Evolutionary conservation across 2,797 vertebrate genomes (phyloP), one percentile per base, ranked within the genome.

Genomic region (Acanthurus tractus): DNA sequence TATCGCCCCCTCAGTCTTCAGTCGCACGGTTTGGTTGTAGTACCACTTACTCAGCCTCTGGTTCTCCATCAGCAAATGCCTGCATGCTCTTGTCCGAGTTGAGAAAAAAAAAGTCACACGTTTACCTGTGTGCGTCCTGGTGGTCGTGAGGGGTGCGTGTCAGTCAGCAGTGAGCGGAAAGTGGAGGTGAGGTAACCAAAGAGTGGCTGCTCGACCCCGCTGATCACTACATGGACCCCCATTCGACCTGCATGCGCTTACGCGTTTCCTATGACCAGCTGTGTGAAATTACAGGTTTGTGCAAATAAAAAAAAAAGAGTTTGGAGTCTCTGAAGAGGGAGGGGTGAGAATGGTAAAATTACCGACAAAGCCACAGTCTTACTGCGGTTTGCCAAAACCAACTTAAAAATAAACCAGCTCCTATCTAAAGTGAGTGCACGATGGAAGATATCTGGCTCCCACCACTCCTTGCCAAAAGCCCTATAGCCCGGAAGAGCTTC

Each of bases 51-150:
- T 78, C 93, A 93, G 71, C 57, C 38, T 92, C 93, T 95, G 74
- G 45, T 88, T 72, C 78, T 93, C 95, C 92, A 95, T 86, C 84
- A 94, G 94, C 92, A 95, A 44, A 62, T 74, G 62, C 55, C 61
- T 61, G 70, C 73, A 70, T 79, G 89, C 90, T 71, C 84, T 77
- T 84, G 88, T 82, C 89, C 91, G 89, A 90, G 93, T 83, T 93
- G 63, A 8, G 25, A 91, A 90, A 88, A 82, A 82, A 94, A 95
- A 96, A 90, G 93, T 89, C 89, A 88, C 90, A 82, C 92, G 88
- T 95, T 96, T 96, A 96, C 96, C 96, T 96, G 77, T 84, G 76
- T 81, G 91, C 74, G 91, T 90, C 91, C 92, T 81, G 93, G 94
- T 95, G 82, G 92, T 75, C 90, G 88, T 73, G 91, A 87, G 84